Percentiles rank a stretch among this genome's conserved stretches.
These are phyloP conservation scores for Phycodurus eques DNA, from an alignment of 2,113 vertebrate species.

Conservation along the genomic window DNA sequence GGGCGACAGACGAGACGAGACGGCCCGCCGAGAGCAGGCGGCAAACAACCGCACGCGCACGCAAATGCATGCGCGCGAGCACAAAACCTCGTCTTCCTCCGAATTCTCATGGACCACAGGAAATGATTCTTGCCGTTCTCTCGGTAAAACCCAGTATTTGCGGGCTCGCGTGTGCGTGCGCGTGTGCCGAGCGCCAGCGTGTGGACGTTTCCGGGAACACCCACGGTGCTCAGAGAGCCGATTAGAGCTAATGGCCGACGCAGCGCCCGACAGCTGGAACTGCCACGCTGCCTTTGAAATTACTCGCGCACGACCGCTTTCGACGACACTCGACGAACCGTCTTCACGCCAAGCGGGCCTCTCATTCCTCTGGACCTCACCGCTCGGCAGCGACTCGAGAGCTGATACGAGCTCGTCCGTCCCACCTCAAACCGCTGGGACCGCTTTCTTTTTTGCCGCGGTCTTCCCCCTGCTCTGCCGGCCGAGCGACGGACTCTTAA, in stretches of 20 bases:
- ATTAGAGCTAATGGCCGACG: conserved; percentile 67
- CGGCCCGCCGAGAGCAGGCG: conserved; percentile 55
- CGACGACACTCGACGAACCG: conserved; percentile 30
- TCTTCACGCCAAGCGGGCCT: conserved; percentile 31
- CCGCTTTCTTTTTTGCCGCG: conserved; percentile 37
- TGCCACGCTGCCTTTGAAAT: conserved; percentile 35
- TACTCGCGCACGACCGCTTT: conserved; percentile 24
- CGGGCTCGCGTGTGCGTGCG: conserved; percentile 25
- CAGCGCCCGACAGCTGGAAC: conserved; percentile 66
- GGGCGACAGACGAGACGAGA: conserved; percentile 50
- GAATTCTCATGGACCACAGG: conserved; percentile 32
- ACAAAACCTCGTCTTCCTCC: conserved; percentile 28
- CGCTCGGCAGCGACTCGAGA: conserved; percentile 33
- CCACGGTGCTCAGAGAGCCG: conserved; percentile 64
- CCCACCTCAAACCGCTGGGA: conserved; percentile 48
- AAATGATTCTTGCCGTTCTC: conserved; percentile 18
- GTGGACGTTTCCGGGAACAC: conserved; percentile 66
- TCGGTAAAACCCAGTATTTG: conserved; percentile 29
- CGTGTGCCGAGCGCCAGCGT: conserved; percentile 43
- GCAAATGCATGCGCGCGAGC: neutral
- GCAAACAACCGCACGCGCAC: conserved; percentile 41
- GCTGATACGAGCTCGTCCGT: conserved; percentile 34
- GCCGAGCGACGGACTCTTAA: conserved; percentile 64
- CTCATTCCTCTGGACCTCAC: conserved; percentile 30
- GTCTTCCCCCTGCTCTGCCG: conserved; percentile 56